Evolutionary conservation across 2,113 vertebrate species (phyloP).

Genomic region (Macroglossus sobrinus): DNA sequence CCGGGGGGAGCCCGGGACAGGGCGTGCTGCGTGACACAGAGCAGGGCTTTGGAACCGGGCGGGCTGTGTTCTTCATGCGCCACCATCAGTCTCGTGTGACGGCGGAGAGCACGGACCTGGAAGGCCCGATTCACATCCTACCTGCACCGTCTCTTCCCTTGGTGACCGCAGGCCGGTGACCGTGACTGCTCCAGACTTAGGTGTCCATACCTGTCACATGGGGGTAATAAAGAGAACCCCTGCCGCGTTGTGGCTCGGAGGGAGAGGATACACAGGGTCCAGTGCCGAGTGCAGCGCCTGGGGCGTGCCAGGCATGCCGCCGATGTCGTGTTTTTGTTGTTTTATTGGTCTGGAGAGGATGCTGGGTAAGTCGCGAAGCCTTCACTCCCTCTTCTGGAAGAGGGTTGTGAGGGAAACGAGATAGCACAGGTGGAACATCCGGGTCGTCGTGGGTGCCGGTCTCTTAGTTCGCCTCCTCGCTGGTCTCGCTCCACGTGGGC

Average conservation of each 20-base stretch:
- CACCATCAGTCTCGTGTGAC: fast-evolving
- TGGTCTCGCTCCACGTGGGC: not conserved
- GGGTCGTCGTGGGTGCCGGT: fast-evolving
- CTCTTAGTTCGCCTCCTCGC: not conserved
- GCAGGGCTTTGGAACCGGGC: not conserved
- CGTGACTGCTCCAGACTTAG: not conserved
- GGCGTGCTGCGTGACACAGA: fast-evolving
- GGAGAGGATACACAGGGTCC: fast-evolving
- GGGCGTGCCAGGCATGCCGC: fast-evolving
- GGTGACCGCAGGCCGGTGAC: not conserved
- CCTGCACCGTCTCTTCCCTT: not conserved
- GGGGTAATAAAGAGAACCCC: fast-evolving
- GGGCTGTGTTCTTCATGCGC: not conserved
- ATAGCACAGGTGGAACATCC: too few species aligned
- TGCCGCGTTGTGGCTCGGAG: not conserved
- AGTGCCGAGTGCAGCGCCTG: not conserved
- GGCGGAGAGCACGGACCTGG: not conserved
- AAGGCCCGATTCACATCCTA: not conserved
- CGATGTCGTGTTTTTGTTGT: not conserved
- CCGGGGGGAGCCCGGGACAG: not conserved
- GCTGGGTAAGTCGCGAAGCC: not conserved
- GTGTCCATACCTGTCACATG: not conserved
- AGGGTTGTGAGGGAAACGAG: not conserved
- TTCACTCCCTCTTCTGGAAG: not conserved
- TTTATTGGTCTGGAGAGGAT: not conserved